Conservation (phyloP, 23 tunicate species). For the Trididemnum nubilum region DNA sequence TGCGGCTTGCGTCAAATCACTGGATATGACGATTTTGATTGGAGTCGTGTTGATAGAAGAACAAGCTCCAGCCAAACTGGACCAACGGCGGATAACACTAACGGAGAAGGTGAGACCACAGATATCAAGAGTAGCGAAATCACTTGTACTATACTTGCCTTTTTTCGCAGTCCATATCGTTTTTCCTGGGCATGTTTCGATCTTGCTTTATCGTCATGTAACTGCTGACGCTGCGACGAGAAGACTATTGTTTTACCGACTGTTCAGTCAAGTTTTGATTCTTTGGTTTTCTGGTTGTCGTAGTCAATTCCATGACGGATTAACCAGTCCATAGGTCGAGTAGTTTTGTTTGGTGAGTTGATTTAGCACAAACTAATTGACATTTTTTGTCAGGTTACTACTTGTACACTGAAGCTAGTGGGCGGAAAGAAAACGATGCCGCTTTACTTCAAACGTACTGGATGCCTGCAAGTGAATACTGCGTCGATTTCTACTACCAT, state of each 20-base stretch:
- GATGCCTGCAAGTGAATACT: constrained; percentile 58
- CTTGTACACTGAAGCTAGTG: constrained; percentile 77
- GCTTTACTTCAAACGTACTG: constrained; percentile 56
- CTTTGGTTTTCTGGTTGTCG: no score
- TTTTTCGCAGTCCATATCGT: no score
- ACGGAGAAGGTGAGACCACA: constrained; percentile 63
- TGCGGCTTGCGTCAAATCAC: constrained; percentile 73
- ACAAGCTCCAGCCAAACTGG: constrained; percentile 68
- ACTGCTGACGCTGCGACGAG: no score
- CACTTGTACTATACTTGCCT: no score
- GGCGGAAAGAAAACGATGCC: constrained; percentile 45
- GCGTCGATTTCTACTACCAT: constrained; percentile 69
- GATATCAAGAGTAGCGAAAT: no score
- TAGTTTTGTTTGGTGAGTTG: neutral
- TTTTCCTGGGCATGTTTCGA: no score
- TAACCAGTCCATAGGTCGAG: no score
- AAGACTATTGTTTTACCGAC: no score
- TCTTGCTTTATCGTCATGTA: no score
- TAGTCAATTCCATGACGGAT: no score
- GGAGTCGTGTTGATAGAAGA: constrained; percentile 51
- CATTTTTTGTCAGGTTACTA: constrained; percentile 52
- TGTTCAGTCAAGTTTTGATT: no score
- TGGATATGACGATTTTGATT: constrained; percentile 62
- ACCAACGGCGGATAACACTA: constrained; percentile 77
- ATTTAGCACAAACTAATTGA: neutral